Evolutionary conservation across 2,797 vertebrate species (phyloP), one percentile per base, ranked within the genome.

Genomic region (Tarsius wallacei): DNA sequence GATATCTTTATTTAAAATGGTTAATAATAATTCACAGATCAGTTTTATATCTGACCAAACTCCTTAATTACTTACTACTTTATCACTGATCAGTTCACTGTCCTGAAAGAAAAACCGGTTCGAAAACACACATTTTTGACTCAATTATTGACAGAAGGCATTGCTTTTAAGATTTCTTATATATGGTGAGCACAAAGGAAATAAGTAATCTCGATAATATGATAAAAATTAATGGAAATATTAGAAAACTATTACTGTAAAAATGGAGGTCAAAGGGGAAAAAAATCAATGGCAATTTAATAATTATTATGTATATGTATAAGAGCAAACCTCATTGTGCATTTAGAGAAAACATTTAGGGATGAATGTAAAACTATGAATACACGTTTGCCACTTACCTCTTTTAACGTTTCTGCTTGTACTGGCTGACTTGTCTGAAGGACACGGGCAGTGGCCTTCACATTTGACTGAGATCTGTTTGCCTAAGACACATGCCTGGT

Each of bases 391-490:
- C 28, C 82, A 98, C 98, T 97, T 99, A 99, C 99, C 99, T 99
- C 99, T 99, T 97, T 99, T 99, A 96, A 99, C 98, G 96, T 90
- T 98, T 97, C 98, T 99, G 90, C 98, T 97, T 97, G 96, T 51
- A 92, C 97, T 99, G 87, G 97, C 98, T 73, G 99, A 98, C 93
- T 98, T 98, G 90, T 98, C 98, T 93, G 99, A 92, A 90, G 99
- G 98, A 98, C 99, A 99, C 31, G 99, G 99, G 97, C 99, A 99
- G 96, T 97, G 99, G 98, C 99, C 99, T 97, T 99, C 96, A 90
- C 99, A 99, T 98, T 99, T 99, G 97, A 99, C 98, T 63, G 99
- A 99, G 81, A 99, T 99, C 98, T 99, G 99, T 98, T 99, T 99
- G 97, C 99, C 99, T 96, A 99, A 99, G 98, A 99, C 99, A 98